Evolutionary conservation across 64 coral and sea anemone genomes (phyloP), one percentile per base, ranked within the genome.

Genomic region (Anthopleura sola): DNA sequence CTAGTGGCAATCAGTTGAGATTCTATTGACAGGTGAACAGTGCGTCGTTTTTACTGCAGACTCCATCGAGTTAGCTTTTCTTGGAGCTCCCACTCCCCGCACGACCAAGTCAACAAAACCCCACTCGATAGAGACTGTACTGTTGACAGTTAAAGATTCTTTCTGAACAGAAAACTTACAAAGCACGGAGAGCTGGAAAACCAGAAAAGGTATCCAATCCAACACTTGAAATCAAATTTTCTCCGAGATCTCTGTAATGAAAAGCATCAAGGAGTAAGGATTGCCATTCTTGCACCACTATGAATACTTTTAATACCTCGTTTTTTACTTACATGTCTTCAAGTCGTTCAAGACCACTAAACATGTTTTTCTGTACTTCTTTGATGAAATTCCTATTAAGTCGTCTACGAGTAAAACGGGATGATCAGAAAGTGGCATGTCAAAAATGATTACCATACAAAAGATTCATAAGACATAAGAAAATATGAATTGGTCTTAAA

Each of bases 131-230:
- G n/a, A n/a, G n/a, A n/a, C n/a, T n/a, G n/a, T n/a, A 8, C 40
- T 8, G 40, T 44, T 44, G 4, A 44, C 40, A 62, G 58, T 23
- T 24, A 62, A 21, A 21, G 5, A 5, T 4, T 33, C 28, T 69
- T 6, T 33, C 6, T 28, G 8, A 24, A 7, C n/a, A 12, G n/a
- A 7, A 69, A 3, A 69, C 64, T 69, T 69, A 69, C 64, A 69
- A n/a, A 69, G 64, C n/a, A 33, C 64, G 64, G n/a, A 69, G 64
- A 69, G 23, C 64, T 69, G 64, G 64, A 69, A 69, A 69, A 13
- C 29, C n/a, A 3, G 64, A 69, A 69, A 69, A 69, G 6, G 64
- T 69, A 69, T 69, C 64, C 23, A 3, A 33, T 32, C 28, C 64
- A 69, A 69, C 14, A 4, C n/a, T 31, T 69, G 64, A 69, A 69